phyloP scores from a whole-genome alignment of 2,888 invertebrate species.

The Drosophila meridiana region DNA sequence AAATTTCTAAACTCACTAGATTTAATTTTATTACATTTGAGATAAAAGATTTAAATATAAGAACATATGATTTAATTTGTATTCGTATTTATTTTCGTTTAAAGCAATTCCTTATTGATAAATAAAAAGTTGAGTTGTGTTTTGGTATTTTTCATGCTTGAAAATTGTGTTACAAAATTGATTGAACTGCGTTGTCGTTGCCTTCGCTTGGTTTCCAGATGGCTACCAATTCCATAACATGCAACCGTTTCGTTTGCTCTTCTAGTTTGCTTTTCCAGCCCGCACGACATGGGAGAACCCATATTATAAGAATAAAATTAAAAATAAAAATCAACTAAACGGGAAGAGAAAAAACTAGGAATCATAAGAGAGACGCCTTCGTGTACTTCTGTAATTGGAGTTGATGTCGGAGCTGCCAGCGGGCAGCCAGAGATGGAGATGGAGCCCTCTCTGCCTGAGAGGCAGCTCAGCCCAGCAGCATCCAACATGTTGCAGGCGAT shows the following conservation, averaged over 20 bases:
- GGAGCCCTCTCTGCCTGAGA: constrained; percentile 27
- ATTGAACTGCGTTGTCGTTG: constrained; percentile 16
- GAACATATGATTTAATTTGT: background rate
- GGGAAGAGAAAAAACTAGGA: constrained; percentile 53
- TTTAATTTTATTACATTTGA: background rate
- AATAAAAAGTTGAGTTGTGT: background rate
- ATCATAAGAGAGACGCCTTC: constrained; percentile 80
- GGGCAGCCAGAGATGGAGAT: constrained; percentile 50
- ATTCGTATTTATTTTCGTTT: background rate
- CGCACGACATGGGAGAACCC: constrained; percentile 60
- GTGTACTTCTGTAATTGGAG: constrained; percentile 81
- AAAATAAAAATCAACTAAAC: background rate
- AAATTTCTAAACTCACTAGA: no score
- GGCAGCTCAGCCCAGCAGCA: constrained; percentile 60
- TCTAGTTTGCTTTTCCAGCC: constrained; percentile 18
- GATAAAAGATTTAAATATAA: background rate
- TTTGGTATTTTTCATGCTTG: background rate
- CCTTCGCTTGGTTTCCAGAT: constrained; percentile 26
- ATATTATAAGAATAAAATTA: constrained; percentile 59
- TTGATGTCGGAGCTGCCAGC: constrained; percentile 78
- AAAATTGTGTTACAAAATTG: background rate
- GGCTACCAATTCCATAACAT: constrained; percentile 20
- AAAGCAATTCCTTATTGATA: background rate
- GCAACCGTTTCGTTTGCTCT: constrained; percentile 30
- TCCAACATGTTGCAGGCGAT: constrained; percentile 83